phyloP scores from a whole-genome alignment of 2,797 vertebrate genomes.

The Enteromius unitaeniatus region DNA sequence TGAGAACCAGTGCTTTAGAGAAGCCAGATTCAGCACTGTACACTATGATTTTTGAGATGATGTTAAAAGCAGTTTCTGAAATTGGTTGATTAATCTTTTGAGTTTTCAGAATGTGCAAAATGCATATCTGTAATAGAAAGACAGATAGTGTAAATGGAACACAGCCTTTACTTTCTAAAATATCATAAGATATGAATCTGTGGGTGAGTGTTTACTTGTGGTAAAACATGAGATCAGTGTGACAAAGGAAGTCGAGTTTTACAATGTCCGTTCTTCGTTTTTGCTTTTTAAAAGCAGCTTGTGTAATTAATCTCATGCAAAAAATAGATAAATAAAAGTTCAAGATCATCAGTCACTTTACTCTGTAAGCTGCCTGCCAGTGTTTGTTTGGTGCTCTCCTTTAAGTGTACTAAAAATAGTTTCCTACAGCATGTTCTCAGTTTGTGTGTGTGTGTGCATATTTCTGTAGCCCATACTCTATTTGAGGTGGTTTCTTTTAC shows the following conservation, averaged over 20 bases:
- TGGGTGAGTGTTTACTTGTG: not conserved
- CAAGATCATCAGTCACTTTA: not conserved
- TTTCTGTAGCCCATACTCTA: constrained; percentile 10
- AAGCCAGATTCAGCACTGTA: not conserved
- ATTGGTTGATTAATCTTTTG: not conserved
- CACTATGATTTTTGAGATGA: not conserved
- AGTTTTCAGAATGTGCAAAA: not conserved
- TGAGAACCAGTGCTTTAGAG: too few species aligned
- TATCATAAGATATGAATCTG: not conserved
- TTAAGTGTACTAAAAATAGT: constrained; percentile 17
- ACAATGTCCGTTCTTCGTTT: not conserved
- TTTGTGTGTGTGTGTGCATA: not conserved
- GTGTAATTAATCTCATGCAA: not conserved
- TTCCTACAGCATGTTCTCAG: not conserved
- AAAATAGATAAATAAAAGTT: not conserved
- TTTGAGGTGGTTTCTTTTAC: constrained; percentile 27
- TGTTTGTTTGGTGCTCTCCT: not conserved
- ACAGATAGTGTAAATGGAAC: not conserved
- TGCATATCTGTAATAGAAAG: not conserved
- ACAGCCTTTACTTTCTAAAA: not conserved
- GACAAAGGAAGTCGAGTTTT: not conserved
- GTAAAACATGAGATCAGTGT: not conserved
- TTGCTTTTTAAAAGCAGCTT: not conserved
- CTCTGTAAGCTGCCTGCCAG: not conserved
- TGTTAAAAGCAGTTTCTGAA: not conserved